Evolutionary conservation across 2,113 vertebrate genomes (phyloP).

Genomic region (Macaca mulatta): DNA sequence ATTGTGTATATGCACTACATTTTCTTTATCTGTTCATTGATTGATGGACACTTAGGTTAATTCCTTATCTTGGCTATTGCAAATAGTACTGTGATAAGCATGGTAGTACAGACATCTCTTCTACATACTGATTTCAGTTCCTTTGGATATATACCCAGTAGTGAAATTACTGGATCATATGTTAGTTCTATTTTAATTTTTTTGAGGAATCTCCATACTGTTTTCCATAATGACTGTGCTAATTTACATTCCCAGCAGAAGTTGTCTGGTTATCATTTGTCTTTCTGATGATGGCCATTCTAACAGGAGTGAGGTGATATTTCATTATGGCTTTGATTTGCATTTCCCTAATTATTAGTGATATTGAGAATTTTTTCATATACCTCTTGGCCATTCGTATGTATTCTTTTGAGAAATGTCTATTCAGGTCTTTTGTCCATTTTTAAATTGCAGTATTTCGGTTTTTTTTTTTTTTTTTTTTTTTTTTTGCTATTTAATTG

Average conservation of each 20-base stretch:
- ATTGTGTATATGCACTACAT: background rate
- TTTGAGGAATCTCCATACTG: background rate
- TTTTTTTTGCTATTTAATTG: background rate
- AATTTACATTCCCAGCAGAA: background rate
- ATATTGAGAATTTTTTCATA: background rate
- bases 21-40: background rate
- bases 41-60: background rate
- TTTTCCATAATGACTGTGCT: background rate
- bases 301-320: background rate
- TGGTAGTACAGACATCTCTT: background rate
- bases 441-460: background rate
- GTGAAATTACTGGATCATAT: background rate
- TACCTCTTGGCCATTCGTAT: background rate
- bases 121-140: background rate
- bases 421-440: background rate
- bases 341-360: background rate
- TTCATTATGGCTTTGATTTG: background rate
- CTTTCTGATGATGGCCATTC: background rate
- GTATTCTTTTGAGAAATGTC: background rate
- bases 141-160: background rate
- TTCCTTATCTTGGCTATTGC: background rate
- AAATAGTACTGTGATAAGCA: background rate
- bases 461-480: too few species aligned
- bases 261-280: background rate
- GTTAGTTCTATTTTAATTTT: background rate